Base-by-base conservation (phyloP, 37 sponge, comb jelly and placozoan genomes). In the Oopsacas minuta region DNA sequence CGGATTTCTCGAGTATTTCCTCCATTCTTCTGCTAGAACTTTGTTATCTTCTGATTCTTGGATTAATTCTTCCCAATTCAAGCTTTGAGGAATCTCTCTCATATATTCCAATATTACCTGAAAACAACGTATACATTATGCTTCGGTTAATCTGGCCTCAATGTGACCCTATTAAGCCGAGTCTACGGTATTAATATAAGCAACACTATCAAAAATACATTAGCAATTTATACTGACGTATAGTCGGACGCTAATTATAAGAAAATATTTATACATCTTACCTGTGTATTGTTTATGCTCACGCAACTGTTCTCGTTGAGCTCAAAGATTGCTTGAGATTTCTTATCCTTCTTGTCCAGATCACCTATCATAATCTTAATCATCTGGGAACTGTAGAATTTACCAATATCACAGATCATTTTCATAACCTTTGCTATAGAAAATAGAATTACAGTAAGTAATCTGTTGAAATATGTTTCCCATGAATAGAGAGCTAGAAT, bases 91-190 rank as follows among this genome's bases (percentile, higher is more conserved):
- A 61, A 61, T 61, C 75, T 61, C 75, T 12, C 28, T 25, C 75
- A 61, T 61, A 61, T 61, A 61, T 34, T 61, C 75, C 75, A 61
- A 61, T n/a, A 61, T 34, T 32, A 61, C 75, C 75, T 61, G 28
- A 61, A n/a, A 61, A 61, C 75, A 25, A 61, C 28, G 32, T 32
- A 61, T 32, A 61, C 49, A 42, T 8, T 17, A 42, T 8, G 15
- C 49, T 42, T 42, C n/a, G n/a, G n/a, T 17, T 15, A 42, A 42
- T 15, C 49, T 42, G 49, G 8, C 15, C 49, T 15, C 49, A 42
- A 42, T 8, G 49, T 42, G 49, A 15, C 49, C 15, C 49, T 42
- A 42, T 42, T 42, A 42, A 42, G 49, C 49, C 12, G 49, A 42
- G 49, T 42, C 49, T 8, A 42, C 49, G 8, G 49, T 42, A 42